Conservation (phyloP, 2,113 vertebrate species). For the Glaucidium brasilianum region DNA sequence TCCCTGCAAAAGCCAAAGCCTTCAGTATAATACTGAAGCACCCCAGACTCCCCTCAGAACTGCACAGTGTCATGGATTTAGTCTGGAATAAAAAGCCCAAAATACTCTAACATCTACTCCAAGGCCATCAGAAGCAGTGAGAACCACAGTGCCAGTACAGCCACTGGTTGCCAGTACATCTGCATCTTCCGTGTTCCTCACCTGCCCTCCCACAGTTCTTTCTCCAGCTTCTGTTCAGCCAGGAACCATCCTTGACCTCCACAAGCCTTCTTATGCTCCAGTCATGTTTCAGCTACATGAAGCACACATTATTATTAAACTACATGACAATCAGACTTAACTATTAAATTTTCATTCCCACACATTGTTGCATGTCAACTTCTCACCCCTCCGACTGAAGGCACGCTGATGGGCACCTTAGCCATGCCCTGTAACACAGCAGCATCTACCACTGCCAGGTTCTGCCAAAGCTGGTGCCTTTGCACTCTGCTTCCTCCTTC, state of each 20-base stretch:
- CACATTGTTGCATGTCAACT: background rate
- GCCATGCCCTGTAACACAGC: background rate
- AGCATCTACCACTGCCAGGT: background rate
- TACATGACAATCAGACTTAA: accelerated
- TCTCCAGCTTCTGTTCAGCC: background rate
- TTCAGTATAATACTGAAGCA: background rate
- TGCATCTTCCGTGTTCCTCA: accelerated
- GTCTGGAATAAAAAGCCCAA: background rate
- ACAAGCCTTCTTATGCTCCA: background rate
- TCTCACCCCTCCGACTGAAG: background rate
- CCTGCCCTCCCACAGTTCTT: background rate
- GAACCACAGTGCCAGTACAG: accelerated
- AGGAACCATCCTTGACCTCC: background rate
- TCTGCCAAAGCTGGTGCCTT: background rate
- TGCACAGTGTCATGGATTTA: background rate
- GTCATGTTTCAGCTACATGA: background rate
- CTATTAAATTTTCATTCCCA: background rate
- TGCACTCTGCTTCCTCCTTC: background rate
- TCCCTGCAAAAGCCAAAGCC: background rate
- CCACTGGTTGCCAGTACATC: background rate
- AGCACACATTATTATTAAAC: background rate
- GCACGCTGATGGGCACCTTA: background rate
- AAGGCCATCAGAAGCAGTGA: background rate
- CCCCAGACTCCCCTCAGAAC: background rate
- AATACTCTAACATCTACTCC: background rate